Evolutionary conservation across 2,888 invertebrate genomes (phyloP).

Genomic region (Leptinotarsa rubiginosa): DNA sequence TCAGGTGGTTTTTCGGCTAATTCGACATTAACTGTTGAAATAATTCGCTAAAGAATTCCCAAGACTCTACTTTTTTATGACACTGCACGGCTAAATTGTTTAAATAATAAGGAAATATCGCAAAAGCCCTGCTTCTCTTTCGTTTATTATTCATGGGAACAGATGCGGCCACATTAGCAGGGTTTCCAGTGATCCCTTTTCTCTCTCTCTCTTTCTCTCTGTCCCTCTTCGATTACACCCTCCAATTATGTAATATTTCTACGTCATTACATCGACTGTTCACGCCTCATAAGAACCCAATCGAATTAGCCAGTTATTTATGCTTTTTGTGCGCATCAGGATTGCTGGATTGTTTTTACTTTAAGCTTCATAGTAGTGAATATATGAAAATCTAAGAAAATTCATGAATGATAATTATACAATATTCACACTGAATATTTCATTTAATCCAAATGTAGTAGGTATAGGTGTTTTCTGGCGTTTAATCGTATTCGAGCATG

Average conservation of each 20-base stretch:
- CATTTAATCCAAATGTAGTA: too few species aligned
- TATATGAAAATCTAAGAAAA: too few species aligned
- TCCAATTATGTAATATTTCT: slow-evolving; percentile 35
- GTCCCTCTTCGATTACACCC: slow-evolving; percentile 19
- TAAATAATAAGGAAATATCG: slow-evolving; percentile 41
- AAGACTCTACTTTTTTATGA: slow-evolving; percentile 29
- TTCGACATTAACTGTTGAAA: slow-evolving; percentile 24
- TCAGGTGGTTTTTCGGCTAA: slow-evolving; percentile 32
- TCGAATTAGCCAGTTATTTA: slow-evolving; percentile 26
- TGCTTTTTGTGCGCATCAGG: background rate
- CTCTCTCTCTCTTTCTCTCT: background rate
- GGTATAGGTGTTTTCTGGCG: too few species aligned
- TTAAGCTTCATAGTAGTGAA: too few species aligned
- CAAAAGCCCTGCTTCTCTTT: slow-evolving; percentile 18
- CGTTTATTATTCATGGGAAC: slow-evolving; percentile 40
- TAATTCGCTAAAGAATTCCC: slow-evolving; percentile 28
- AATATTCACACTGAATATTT: too few species aligned
- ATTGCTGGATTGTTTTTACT: background rate
- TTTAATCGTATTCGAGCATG: too few species aligned
- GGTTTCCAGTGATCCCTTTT: slow-evolving; percentile 10
- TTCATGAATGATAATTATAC: too few species aligned
- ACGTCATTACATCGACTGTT: slow-evolving; percentile 32
- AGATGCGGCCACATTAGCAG: slow-evolving; percentile 36
- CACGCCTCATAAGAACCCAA: slow-evolving; percentile 25
- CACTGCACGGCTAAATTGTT: slow-evolving; percentile 33